Percentiles rank a stretch among this genome's conserved stretches.
Evolutionary conservation across 2,888 invertebrate species (phyloP).

Genomic region (Apeira syringaria): DNA sequence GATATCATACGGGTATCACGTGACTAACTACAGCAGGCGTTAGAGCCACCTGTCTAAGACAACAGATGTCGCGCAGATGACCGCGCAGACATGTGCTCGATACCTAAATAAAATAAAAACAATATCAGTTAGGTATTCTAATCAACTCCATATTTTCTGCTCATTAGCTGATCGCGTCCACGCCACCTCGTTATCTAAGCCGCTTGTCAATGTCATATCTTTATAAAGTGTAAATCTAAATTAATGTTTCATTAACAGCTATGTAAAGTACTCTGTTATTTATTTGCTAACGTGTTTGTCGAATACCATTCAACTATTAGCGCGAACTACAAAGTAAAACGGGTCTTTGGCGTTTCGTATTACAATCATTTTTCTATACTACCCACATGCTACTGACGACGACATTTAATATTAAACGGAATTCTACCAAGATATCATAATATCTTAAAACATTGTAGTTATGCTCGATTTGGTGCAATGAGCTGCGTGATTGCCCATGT

Average conservation of each 20-base stretch:
- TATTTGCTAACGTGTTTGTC: no score
- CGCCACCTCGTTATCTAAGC: constrained; percentile 38
- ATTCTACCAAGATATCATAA: no score
- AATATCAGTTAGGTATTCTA: constrained; percentile 41
- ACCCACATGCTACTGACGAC: no score
- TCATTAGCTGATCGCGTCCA: constrained; percentile 40
- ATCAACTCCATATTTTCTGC: constrained; percentile 35
- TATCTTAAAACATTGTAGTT: no score
- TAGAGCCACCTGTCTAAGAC: constrained; percentile 78
- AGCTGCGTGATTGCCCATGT: no score
- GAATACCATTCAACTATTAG: no score
- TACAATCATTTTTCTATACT: no score
- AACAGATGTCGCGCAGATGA: constrained; percentile 58
- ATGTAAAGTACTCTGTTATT: constrained; percentile 1
- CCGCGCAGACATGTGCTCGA: constrained; percentile 45
- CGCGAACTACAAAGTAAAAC: no score
- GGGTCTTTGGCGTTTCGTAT: no score
- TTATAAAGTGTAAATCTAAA: constrained; percentile 22
- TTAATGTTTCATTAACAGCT: constrained; percentile 7
- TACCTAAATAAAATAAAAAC: constrained; percentile 29
- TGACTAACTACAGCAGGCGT: constrained; percentile 39
- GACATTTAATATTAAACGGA: no score
- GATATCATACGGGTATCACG: constrained; percentile 3
- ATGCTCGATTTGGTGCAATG: no score
- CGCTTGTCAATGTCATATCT: constrained; percentile 27